Evolutionary conservation across 2,113 vertebrate species (phyloP), one percentile per base, ranked within the genome.

Genomic region (Meleagris gallopavo): DNA sequence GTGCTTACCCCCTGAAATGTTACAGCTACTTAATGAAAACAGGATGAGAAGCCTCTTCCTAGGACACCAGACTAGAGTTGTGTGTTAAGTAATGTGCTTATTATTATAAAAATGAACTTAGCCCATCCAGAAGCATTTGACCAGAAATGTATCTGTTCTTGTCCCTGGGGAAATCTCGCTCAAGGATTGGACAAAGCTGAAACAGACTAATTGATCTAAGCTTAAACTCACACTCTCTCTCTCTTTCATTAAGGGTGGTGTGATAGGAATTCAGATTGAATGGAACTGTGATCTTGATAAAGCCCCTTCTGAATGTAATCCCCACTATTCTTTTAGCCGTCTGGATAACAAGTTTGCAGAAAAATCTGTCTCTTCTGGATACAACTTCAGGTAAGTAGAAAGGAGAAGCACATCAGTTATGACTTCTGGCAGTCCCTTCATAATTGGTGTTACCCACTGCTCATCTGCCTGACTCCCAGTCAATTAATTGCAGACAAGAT

Each of bases 261-360:
- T 99, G 91, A 97, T 99, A 89, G 99, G 98, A 81, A 97, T 99
- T 96, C 97, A 98, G 80, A 99, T 99, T 25, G 98, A 99, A 69
- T 99, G 99, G 99, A 97, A 98, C 97, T 99, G 99, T 97, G 98
- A 99, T 97, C 98, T 99, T 89, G 99, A 99, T 96, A 98, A 98
- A 94, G 98, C 98, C 60, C 93, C 96, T 55, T 99, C 99, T 15
- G 86, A 97, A 71, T 99, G 99, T 96, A 98, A 98, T 74, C 99
- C 99, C 74, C 85, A 95, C 62, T 99, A 99, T 98, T 98, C 98
- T 91, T 99, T 99, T 94, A 98, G 97, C 71, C 99, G 99, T 30
- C 97, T 99, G 96, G 99, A 99, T 89, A 97, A 97, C 72, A 97
- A 95, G 61, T 96, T 96, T 79, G 58, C 97, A 34, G 98, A 98